Evolutionary conservation across 2,888 invertebrate genomes (phyloP), one percentile per base, ranked within the genome.

Genomic region (Ditula angustiorana): DNA sequence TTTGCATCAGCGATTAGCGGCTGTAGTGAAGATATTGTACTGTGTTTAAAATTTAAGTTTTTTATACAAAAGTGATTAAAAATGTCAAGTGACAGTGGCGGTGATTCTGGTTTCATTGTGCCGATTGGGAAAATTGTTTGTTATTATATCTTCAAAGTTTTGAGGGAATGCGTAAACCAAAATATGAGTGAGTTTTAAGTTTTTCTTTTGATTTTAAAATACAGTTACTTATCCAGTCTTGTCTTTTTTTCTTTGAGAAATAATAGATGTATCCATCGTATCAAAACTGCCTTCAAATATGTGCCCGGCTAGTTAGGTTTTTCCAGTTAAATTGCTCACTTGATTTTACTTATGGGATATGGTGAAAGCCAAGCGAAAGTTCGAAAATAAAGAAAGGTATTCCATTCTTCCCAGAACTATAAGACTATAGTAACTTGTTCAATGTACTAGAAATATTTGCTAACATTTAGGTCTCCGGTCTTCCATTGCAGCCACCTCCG

Each of bases 71-170:
- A 50, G 13, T 50, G 5, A 44, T 5, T 7, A 19, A 73, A 61
- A 62, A 90, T 90, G 90, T 69, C 88, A 2, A 79, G 75, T 61
- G 86, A 88, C n/a, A 88, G 85, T 74, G 87, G 81, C 16, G 85
- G 89, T 13, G 47, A 61, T 11, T 13, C 13, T 37, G 61, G 67
- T 1, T 24, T 83, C 7, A 50, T 90, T 44, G 63, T 88, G 61
- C 79, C 85, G 0, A 41, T 81, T 10, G 86, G 82, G 4, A 88
- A 74, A 74, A 53, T 79, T 1, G 56, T 90, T 2, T 82, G 76
- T 68, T 68, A 76, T 26, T 87, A 86, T 67, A 70, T 90, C 13
- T 66, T 79, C 26, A 81, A 82, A 71, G 71, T 86, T 7, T 67
- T 92, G 26, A 78, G 84, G 56, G 87, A 88, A 56, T 83, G 79